Conservation (phyloP, 1,140 invertebrate species). For the Antheraea pernyi region DNA sequence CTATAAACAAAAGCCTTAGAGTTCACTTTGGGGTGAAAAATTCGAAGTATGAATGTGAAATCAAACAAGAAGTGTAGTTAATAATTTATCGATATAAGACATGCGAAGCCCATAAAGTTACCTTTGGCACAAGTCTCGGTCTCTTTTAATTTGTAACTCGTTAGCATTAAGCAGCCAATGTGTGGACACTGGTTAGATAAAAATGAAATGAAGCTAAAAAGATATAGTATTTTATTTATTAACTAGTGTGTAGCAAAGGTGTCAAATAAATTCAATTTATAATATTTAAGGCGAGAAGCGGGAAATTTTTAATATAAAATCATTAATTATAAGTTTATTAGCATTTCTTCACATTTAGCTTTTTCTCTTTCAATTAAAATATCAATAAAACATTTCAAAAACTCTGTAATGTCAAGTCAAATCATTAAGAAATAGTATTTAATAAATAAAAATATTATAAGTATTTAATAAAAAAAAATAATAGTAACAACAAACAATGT, state of each 20-base stretch:
- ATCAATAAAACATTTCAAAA: too few species aligned
- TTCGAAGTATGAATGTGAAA: slow-evolving; percentile 61
- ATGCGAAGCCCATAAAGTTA: slow-evolving; percentile 78
- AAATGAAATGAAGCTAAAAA: slow-evolving; percentile 33
- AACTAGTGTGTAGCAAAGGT: neutral
- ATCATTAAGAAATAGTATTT: too few species aligned
- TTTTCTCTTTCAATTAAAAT: too few species aligned
- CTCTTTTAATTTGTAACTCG: slow-evolving; percentile 77
- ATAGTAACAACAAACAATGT: too few species aligned
- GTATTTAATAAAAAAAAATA: too few species aligned
- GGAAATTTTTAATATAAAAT: too few species aligned
- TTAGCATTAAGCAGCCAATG: slow-evolving; percentile 64
- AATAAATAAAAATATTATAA: too few species aligned
- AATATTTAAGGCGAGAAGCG: too few species aligned
- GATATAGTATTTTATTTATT: neutral
- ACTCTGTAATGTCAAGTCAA: too few species aligned
- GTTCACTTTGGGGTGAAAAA: slow-evolving; percentile 53
- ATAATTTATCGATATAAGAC: slow-evolving; percentile 79
- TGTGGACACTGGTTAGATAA: slow-evolving; percentile 54
- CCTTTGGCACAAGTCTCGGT: slow-evolving; percentile 74
- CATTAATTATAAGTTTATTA: too few species aligned
- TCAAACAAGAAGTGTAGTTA: slow-evolving; percentile 76
- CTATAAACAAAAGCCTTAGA: slow-evolving; percentile 48
- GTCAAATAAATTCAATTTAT: too few species aligned
- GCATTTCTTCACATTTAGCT: too few species aligned